Percentiles rank a stretch among this genome's conserved stretches.
Conservation (phyloP, 2,113 vertebrate genomes). For the Hemiprocne comata region DNA sequence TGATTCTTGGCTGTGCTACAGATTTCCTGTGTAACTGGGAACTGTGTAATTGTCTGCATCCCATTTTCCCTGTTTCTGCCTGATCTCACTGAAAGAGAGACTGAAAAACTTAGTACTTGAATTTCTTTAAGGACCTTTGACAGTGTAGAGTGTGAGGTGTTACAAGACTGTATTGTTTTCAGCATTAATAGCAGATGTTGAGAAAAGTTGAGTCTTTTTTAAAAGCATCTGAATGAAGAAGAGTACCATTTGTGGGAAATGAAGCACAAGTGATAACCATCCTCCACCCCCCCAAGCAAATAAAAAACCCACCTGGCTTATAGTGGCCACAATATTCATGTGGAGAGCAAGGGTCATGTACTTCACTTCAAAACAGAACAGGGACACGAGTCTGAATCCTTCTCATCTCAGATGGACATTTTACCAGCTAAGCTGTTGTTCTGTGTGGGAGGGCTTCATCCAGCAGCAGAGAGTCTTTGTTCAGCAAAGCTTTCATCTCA, state of each 20-base stretch:
- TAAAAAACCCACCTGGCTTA: not conserved
- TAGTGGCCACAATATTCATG: not conserved
- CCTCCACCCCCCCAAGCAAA: not conserved
- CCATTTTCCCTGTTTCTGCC: not conserved
- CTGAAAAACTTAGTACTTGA: not conserved
- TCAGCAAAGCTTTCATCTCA: not conserved
- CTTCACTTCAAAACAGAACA: not conserved
- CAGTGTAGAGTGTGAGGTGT: not conserved
- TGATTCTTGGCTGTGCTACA: not conserved
- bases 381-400: not conserved
- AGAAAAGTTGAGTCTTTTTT: not conserved
- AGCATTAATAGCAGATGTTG: not conserved
- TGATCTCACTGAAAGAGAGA: not conserved
- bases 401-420: fast-evolving
- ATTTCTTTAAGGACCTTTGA: not conserved
- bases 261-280: not conserved
- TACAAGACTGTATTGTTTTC: not conserved
- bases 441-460: not conserved
- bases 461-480: not conserved
- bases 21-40: not conserved
- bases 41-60: not conserved
- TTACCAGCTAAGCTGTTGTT: not conserved
- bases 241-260: not conserved
- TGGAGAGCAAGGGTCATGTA: not conserved
- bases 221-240: not conserved